Conservation (phyloP, 30 jellyfish, hydroid and myxozoan genomes). For the Pseudorhiza aurosa region DNA sequence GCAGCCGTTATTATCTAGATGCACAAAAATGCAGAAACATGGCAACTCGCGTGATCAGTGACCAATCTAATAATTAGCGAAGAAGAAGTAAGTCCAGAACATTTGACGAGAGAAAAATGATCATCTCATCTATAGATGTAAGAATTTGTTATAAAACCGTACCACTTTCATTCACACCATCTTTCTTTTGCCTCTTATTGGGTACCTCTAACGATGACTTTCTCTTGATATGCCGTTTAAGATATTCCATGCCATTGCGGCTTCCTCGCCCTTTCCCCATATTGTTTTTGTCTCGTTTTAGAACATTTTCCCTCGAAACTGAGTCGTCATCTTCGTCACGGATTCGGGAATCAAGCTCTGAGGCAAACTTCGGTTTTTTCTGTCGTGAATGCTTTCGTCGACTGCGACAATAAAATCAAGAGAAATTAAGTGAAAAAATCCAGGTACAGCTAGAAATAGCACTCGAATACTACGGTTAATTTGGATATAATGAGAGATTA, state of each 20-base stretch:
- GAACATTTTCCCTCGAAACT: slow-evolving; percentile 59
- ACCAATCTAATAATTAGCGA: too few relatives aligned
- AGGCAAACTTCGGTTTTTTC: slow-evolving; percentile 37
- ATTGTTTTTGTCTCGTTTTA: slow-evolving; percentile 47
- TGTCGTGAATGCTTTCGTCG: slow-evolving; percentile 36
- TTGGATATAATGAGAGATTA: too few relatives aligned
- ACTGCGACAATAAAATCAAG: not conserved
- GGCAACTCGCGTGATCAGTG: too few relatives aligned
- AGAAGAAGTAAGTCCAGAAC: too few relatives aligned
- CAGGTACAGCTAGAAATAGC: too few relatives aligned
- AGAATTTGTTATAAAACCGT: too few relatives aligned
- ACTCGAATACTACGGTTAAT: too few relatives aligned
- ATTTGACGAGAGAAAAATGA: too few relatives aligned
- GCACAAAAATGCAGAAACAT: too few relatives aligned
- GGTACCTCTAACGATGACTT: slow-evolving; percentile 56
- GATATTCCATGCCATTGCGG: slow-evolving; percentile 19
- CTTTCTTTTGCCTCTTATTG: slow-evolving; percentile 58
- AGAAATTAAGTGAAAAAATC: not conserved
- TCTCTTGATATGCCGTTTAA: slow-evolving; percentile 28
- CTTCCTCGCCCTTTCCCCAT: slow-evolving; percentile 13
- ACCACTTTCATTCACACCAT: slow-evolving; percentile 19
- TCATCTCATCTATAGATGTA: too few relatives aligned
- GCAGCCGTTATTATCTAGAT: too few relatives aligned
- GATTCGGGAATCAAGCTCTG: slow-evolving; percentile 36
- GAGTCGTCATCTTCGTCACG: slow-evolving; percentile 58